Percentiles rank a stretch among this genome's conserved stretches.
Evolutionary conservation across 2,113 vertebrate genomes (phyloP).

Genomic region (Cyanoramphus novaezelandiae): DNA sequence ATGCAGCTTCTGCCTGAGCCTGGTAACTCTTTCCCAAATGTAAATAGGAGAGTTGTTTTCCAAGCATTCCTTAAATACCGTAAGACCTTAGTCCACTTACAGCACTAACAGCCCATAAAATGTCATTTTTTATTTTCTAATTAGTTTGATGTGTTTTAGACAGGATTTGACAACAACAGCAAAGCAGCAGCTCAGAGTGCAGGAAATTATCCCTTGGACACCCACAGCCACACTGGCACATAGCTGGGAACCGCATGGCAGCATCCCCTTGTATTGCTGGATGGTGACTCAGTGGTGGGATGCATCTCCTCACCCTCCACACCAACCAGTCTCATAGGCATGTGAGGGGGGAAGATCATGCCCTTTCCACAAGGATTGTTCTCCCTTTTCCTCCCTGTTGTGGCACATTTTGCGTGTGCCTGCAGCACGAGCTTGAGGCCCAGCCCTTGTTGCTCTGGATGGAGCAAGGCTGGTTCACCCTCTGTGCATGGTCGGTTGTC

Average conservation of each 20-base stretch:
- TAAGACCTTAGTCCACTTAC: constrained; percentile 41
- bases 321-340: neutral
- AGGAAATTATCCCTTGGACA: neutral
- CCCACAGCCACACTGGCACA: neutral
- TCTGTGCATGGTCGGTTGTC: rapidly evolving
- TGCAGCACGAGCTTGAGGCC: neutral
- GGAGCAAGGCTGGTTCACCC: neutral
- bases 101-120: constrained; percentile 61
- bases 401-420: rapidly evolving
- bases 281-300: neutral
- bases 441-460: rapidly evolving
- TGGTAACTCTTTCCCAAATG: neutral
- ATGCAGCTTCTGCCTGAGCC: constrained; percentile 1
- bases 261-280: neutral
- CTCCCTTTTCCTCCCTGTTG: neutral
- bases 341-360: rapidly evolving
- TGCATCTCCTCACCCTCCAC: neutral
- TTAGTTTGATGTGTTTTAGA: constrained; percentile 58
- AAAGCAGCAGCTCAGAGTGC: neutral
- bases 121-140: constrained; percentile 65
- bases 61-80: constrained; percentile 52
- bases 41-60: constrained; percentile 50
- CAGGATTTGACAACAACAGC: constrained; percentile 26
- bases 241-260: rapidly evolving
- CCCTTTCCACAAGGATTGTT: neutral